Base-by-base conservation (phyloP, 1,140 invertebrate species). In the Ooceraea biroi region DNA sequence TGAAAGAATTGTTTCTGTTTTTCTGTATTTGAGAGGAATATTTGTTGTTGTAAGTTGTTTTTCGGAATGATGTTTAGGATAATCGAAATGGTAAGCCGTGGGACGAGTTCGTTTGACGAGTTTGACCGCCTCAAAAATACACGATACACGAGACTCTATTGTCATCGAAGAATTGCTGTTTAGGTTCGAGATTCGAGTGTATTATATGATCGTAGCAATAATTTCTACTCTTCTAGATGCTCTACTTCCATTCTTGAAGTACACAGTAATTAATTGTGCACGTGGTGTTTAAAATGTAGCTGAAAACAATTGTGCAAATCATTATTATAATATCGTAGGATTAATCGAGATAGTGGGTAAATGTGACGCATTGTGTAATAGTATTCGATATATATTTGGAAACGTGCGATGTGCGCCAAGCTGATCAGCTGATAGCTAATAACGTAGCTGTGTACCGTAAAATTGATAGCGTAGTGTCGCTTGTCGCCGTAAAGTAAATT, bases 11-110 rank as follows among this genome's bases (percentile, higher is more conserved):
- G 0, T 63, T 12, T 83, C n/a, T 36, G 44, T 72, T 55, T 11
- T 25, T 36, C 41, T 58, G 11, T 8, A n/a, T 11, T 7, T 30
- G 12, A 1, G 10, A 4, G 7, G 36, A 77, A 10, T n/a, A 44
- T 48, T 27, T 58, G 25, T 50, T 58, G 52, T 50, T 7, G 27
- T 76, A n/a, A 65, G 46, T 27, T 46, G 19, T 66, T 41, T 72
- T 48, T 30, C 41, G 0, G 22, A 60, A 69, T 71, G 60, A 61
- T 71, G 66, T 76, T 83, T 76, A 71, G 57, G 71, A 83, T 55
- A 61, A 78, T 74, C 61, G 48, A 87, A 25, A 63, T 52, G 68
- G 22, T 77, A 65, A 77, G 0, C 44, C 36, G 65, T 69, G 65
- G 76, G 48, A 57, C 63, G n/a, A n/a, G n/a, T 57, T 57, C 22